Conservation (phyloP, 53 echinoderm and acorn worm species). For the Zoroaster sp. region DNA sequence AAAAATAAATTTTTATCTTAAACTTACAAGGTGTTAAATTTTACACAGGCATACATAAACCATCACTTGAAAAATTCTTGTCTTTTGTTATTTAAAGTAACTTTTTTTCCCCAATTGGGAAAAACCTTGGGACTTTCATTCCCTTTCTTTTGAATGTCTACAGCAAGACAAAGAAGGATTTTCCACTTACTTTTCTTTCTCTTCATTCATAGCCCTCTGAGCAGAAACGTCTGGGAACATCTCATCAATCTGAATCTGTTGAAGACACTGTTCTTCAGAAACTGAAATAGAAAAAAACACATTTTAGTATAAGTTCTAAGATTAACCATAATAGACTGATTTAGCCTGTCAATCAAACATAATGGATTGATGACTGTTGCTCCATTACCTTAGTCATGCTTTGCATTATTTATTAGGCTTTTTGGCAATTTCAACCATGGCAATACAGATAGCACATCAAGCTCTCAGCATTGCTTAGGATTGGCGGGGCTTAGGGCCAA, state of each 20-base stretch:
- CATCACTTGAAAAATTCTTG: neutral
- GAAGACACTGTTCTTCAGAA: conserved; percentile 90
- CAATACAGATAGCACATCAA: too few species aligned
- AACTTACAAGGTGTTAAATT: neutral
- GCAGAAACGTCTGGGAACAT: conserved; percentile 79
- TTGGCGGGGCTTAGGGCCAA: too few species aligned
- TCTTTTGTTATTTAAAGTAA: neutral
- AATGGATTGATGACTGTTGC: too few species aligned
- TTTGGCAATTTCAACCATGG: too few species aligned
- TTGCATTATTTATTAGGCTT: too few species aligned
- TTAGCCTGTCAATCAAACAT: too few species aligned
- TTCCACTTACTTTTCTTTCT: conserved; percentile 86
- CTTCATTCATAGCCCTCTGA: conserved; percentile 68
- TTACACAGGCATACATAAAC: neutral
- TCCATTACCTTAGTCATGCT: too few species aligned
- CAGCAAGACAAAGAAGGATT: neutral
- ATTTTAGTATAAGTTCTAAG: neutral
- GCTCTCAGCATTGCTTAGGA: too few species aligned
- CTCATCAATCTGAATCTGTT: conserved; percentile 91
- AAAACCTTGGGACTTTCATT: too few species aligned
- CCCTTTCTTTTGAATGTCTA: too few species aligned
- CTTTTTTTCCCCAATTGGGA: neutral
- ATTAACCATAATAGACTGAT: too few species aligned
- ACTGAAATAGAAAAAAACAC: conserved; percentile 55
- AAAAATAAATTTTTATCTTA: neutral